A percentile compares a stretch with the other conserved stretches of the same genome.
Conservation (phyloP, 2,113 vertebrate genomes). For the Eidolon helvum region DNA sequence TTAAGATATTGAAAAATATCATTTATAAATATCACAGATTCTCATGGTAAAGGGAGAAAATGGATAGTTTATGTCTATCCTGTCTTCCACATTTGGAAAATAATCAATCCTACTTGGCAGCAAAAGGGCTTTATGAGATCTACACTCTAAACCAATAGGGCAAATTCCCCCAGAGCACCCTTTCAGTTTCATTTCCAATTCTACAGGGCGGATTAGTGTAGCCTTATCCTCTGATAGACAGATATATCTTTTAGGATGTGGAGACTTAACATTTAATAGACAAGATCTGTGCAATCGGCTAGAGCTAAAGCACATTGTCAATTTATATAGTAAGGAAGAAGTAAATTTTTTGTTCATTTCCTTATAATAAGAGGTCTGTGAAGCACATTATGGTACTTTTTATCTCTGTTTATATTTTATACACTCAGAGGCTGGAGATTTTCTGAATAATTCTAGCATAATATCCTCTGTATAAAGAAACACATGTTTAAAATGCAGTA, state of each 20-base stretch:
- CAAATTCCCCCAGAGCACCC: slow-evolving; percentile 52
- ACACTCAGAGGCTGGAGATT: neutral
- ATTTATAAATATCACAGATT: neutral
- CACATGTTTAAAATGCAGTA: neutral
- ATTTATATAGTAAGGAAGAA: neutral
- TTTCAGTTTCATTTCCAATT: slow-evolving; percentile 73
- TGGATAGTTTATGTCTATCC: neutral
- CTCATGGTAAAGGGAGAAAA: neutral
- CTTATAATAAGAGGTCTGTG: neutral
- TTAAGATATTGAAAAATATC: neutral
- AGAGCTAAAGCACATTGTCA: slow-evolving; percentile 53
- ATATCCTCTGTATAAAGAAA: neutral
- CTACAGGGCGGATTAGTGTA: slow-evolving; percentile 61
- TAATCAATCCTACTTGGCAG: slow-evolving; percentile 65
- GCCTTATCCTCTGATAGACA: slow-evolving; percentile 63
- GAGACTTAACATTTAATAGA: slow-evolving; percentile 67
- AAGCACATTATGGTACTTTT: neutral
- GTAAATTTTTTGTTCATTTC: neutral
- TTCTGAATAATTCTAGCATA: neutral
- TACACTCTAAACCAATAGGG: slow-evolving; percentile 56
- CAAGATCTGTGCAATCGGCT: slow-evolving; percentile 35
- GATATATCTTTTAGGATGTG: slow-evolving; percentile 58
- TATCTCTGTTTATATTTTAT: neutral
- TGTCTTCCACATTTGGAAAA: slow-evolving; percentile 65
- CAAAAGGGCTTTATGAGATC: slow-evolving; percentile 56